phyloP scores from a whole-genome alignment of 2,888 invertebrate species.

The Drosophila gaucha region DNA sequence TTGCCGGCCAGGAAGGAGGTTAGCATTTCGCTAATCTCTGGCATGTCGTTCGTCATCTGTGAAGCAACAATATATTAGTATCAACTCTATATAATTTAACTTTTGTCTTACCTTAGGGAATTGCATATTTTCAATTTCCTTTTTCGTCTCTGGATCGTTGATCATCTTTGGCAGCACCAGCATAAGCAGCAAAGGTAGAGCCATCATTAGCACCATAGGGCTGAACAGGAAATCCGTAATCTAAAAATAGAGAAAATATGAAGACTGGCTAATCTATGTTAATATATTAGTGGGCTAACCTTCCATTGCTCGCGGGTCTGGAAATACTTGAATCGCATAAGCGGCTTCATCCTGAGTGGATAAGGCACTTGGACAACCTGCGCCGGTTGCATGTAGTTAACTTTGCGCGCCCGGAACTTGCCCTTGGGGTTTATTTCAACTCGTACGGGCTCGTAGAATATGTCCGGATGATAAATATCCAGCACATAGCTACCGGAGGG shows the following conservation, averaged over 20 bases:
- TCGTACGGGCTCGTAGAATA: constrained; percentile 94
- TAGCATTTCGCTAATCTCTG: constrained; percentile 98
- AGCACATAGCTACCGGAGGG: constrained; percentile 97
- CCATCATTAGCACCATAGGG: constrained; percentile 99
- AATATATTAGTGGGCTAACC: constrained; percentile 46
- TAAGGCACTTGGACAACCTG: constrained; percentile 96
- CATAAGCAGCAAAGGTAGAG: constrained; percentile 94
- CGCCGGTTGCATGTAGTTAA: constrained; percentile 96
- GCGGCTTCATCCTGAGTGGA: constrained; percentile 94
- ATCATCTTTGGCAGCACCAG: constrained; percentile 98
- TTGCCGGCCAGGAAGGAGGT: constrained; percentile 93
- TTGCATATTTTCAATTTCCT: constrained; percentile 96
- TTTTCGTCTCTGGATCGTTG: constrained; percentile 98
- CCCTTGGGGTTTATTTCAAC: constrained; percentile 99
- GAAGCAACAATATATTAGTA: constrained; percentile 80
- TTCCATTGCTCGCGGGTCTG: constrained; percentile 98
- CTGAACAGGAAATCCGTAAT: constrained; percentile 98
- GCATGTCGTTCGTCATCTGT: constrained; percentile 93
- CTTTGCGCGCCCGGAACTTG: constrained; percentile 96
- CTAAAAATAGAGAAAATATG: constrained; percentile 40
- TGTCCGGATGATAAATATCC: constrained; percentile 96
- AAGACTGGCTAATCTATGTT: not conserved
- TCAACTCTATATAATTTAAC: not conserved
- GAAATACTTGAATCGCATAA: constrained; percentile 94
- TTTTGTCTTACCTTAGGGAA: constrained; percentile 81